These are phyloP conservation scores for Danio aesculapii DNA, from an alignment of 2,797 vertebrate genomes.

Conservation along the genomic window DNA sequence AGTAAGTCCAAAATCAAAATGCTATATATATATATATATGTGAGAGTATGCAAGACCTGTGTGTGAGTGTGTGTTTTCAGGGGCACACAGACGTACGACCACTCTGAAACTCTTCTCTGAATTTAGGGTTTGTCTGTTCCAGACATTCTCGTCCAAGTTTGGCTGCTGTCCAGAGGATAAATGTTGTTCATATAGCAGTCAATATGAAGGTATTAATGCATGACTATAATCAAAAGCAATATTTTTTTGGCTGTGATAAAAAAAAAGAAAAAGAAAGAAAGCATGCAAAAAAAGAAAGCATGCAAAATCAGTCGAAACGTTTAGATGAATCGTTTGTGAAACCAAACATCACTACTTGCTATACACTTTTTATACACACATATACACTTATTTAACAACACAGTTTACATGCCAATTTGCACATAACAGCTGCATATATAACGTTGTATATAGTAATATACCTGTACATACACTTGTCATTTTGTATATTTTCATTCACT, in stretches of 20 bases:
- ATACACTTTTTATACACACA: too few relatives aligned
- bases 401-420: too few relatives aligned
- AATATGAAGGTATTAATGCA: not conserved
- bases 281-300: not conserved
- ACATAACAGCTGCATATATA: too few relatives aligned
- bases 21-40: not conserved
- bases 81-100: slow-evolving; percentile 57
- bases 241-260: not conserved
- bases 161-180: slow-evolving; percentile 8
- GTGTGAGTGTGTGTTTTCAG: slow-evolving; percentile 44
- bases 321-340: too few relatives aligned
- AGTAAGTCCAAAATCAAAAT: not conserved
- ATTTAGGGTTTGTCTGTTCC: slow-evolving; percentile 13
- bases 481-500: too few relatives aligned
- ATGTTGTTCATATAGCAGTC: not conserved
- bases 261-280: too few relatives aligned
- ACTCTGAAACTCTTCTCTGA: slow-evolving; percentile 60
- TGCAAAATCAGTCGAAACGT: too few relatives aligned
- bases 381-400: too few relatives aligned
- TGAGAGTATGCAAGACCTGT: slow-evolving; percentile 14
- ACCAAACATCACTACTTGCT: too few relatives aligned
- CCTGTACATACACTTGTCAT: too few relatives aligned
- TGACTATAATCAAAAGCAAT: not conserved
- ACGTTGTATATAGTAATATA: too few relatives aligned
- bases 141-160: slow-evolving; percentile 30